Evolutionary conservation across 2,888 invertebrate species (phyloP), one percentile per base, ranked within the genome.

Genomic region (Hemistola chrysoprasaria): DNA sequence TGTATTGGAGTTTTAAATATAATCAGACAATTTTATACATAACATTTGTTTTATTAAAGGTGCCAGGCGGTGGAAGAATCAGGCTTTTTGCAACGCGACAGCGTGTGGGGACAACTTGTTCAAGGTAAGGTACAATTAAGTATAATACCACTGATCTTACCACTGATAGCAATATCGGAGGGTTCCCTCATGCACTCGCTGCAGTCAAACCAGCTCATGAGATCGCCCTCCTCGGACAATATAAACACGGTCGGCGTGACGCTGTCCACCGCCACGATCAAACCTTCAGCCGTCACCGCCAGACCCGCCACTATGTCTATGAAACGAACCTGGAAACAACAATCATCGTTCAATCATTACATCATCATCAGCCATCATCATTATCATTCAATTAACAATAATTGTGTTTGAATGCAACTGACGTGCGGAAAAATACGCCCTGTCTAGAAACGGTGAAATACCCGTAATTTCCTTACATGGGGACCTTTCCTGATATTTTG

Each of bases 161-260:
- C 97, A 85, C 95, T 95, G 69, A 98, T 97, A 52, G 98, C 98
- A 71, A 98, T 97, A 80, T 98, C 98, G 33, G 98, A 98, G 8
- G 98, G 98, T 79, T 98, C 98, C 59, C 97, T 91, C 98, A 98
- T 98, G 79, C 97, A 97, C 81, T 97, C 97, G 76, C 97, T 97
- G 89, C 98, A 98, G 83, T 98, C 98, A 76, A 98, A 98, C 98
- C 98, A 98, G 72, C 95, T 94, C 63, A 97, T 90, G 62, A 98
- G 91, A 67, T 97, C 97, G 10, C 98, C 98, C 59, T 93, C 94
- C 79, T 98, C 98, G 35, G 95, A 94, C 60, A 98, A 95, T 50
- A 97, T 95, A 85, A 98, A 98, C 30, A 98, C 97, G 24, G 98
- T 98, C 4, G 98, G 98, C 27, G 98, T 97, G 32, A 98, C 98